These are phyloP conservation scores for Tanytarsus gracilentus DNA, from an alignment of 2,888 invertebrate genomes.

Conservation along the genomic window DNA sequence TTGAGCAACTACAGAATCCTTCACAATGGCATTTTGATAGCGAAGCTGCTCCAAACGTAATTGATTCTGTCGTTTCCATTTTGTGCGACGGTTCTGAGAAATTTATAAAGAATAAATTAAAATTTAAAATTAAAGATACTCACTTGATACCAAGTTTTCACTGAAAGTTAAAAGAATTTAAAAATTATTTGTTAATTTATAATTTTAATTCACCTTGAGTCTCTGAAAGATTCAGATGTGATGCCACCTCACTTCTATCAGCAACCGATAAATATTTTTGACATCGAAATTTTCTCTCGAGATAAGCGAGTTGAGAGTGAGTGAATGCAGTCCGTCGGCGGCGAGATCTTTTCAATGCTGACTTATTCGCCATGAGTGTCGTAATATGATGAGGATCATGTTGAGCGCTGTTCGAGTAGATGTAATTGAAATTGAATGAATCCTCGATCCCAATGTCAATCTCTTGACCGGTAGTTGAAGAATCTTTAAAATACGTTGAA, in stretches of 20 bases:
- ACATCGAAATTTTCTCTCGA: conserved; percentile 84
- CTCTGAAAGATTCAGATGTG: conserved; percentile 78
- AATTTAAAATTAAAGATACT: conserved; percentile 55
- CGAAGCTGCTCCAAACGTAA: conserved; percentile 74
- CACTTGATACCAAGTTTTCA: conserved; percentile 74
- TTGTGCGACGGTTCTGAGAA: conserved; percentile 40
- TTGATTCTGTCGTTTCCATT: conserved; percentile 81
- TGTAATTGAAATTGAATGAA: conserved; percentile 10
- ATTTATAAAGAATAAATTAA: conserved; percentile 36
- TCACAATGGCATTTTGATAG: conserved; percentile 71
- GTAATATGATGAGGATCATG: background rate
- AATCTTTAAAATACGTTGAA: background rate
- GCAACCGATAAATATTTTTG: conserved; percentile 92
- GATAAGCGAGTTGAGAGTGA: conserved; percentile 83
- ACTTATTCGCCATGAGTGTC: background rate
- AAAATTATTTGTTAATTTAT: background rate
- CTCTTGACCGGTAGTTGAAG: conserved; percentile 15
- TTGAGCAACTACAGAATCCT: conserved; percentile 48
- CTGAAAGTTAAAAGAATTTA: conserved; percentile 37
- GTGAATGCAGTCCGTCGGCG: conserved; percentile 86
- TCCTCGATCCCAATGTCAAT: conserved; percentile 26
- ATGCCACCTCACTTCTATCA: conserved; percentile 86
- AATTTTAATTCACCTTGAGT: conserved; percentile 52
- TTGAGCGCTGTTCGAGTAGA: conserved; percentile 7
- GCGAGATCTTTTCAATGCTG: conserved; percentile 37